These are phyloP conservation scores for Apamea monoglypha DNA, from an alignment of 2,888 invertebrate genomes.

Conservation along the genomic window DNA sequence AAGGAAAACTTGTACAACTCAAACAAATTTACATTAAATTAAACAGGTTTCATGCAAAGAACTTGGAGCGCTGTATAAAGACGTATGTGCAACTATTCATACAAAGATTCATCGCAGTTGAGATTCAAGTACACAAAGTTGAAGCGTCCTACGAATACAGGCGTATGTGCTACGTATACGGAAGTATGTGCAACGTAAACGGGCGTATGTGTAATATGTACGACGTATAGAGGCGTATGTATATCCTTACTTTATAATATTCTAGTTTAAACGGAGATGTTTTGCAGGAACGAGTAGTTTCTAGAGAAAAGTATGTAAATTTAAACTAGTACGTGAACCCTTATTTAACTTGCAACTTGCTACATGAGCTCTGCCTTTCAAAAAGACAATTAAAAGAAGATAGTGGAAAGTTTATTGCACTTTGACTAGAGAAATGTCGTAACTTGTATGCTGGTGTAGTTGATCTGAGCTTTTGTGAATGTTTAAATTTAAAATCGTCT, in stretches of 20 bases:
- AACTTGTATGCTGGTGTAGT: not conserved
- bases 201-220: not conserved
- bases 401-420: not conserved
- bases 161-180: not conserved
- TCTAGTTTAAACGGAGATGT: slow-evolving; percentile 24
- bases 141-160: slow-evolving; percentile 14
- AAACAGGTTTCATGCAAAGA: slow-evolving; percentile 34
- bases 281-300: slow-evolving; percentile 14
- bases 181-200: slow-evolving; percentile 6
- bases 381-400: slow-evolving; percentile 32
- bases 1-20: slow-evolving; percentile 29
- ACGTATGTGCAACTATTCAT: slow-evolving; percentile 40
- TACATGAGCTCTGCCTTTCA: slow-evolving; percentile 16
- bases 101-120: slow-evolving; percentile 46
- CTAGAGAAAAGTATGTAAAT: slow-evolving; percentile 42
- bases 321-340: slow-evolving; percentile 28
- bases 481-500: not conserved
- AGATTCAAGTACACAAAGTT: slow-evolving; percentile 46
- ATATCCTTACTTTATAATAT: slow-evolving; percentile 38
- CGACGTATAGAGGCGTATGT: not conserved
- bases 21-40: slow-evolving; percentile 51
- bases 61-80: slow-evolving; percentile 25
- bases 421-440: not conserved
- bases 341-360: slow-evolving; percentile 37
- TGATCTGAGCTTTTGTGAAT: not conserved